A percentile compares a stretch with the other conserved stretches of the same genome.
phyloP scores from a whole-genome alignment of 2,888 invertebrate genomes.

The Kryphioiulus occultus region DNA sequence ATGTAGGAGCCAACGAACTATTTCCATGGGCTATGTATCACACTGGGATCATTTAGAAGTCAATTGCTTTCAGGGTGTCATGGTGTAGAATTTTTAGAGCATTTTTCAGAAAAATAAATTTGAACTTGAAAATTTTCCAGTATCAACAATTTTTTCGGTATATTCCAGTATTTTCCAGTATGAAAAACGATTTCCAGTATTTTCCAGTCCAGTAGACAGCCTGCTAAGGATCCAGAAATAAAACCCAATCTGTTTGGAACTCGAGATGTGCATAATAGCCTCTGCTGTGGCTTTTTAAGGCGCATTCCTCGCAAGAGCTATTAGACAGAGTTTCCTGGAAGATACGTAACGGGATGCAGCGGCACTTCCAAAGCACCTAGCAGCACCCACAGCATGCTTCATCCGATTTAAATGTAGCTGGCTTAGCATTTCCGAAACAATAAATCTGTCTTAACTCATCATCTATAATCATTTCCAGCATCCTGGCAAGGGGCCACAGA shows the following conservation, averaged over 20 bases:
- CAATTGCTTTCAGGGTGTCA: no score
- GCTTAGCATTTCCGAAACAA: background rate
- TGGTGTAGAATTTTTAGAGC: no score
- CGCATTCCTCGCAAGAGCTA: background rate
- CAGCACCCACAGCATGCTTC: background rate
- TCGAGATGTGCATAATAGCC: background rate
- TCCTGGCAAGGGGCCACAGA: background rate
- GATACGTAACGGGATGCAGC: background rate
- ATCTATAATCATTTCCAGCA: background rate
- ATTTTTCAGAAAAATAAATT: no score
- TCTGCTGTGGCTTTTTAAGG: background rate
- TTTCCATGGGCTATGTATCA: no score
- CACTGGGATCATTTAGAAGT: no score
- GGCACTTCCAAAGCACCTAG: background rate
- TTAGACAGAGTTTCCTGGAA: background rate
- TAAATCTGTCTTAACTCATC: background rate
- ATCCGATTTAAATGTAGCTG: background rate
- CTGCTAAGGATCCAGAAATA: no score
- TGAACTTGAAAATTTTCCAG: no score
- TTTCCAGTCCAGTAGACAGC: no score
- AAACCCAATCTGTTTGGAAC: background rate
- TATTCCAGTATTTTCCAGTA: no score
- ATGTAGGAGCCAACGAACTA: no score
- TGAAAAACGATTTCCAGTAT: no score
- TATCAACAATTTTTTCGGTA: no score